Conservation (phyloP, 2,113 vertebrate genomes). For the Hypomesus transpacificus region DNA sequence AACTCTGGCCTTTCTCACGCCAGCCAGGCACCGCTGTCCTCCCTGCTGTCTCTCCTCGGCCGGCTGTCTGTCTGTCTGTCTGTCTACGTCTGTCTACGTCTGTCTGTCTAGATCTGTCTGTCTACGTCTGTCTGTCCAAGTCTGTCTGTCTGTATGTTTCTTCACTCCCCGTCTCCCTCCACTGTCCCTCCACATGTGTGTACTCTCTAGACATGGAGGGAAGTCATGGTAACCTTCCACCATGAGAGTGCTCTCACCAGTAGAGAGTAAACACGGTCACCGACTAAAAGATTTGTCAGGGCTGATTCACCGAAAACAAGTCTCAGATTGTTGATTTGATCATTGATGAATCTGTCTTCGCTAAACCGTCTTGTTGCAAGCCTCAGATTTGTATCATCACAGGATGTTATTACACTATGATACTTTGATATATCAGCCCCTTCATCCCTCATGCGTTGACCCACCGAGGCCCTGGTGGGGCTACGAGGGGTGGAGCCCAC, state of each 20-base stretch:
- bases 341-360: too few species aligned
- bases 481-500: too few species aligned
- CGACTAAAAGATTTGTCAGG: too few species aligned
- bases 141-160: conserved; percentile 27
- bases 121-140: conserved; percentile 22
- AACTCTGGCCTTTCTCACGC: conserved; percentile 63
- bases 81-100: conserved; percentile 7
- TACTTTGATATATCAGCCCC: too few species aligned
- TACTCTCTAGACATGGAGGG: conserved; percentile 14
- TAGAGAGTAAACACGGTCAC: background rate
- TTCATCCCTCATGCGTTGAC: too few species aligned
- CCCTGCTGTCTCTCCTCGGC: conserved; percentile 49
- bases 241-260: too few species aligned
- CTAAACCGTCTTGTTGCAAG: too few species aligned
- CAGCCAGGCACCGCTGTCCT: conserved; percentile 60
- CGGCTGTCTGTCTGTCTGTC: conserved; percentile 30
- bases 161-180: conserved; percentile 6
- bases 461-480: too few species aligned
- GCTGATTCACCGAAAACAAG: too few species aligned
- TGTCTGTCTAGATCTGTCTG: conserved; percentile 8
- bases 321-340: too few species aligned
- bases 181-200: background rate
- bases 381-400: too few species aligned
- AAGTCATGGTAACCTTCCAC: background rate
- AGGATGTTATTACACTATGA: too few species aligned